These are phyloP conservation scores for Sternotherus odoratus DNA, from an alignment of 2,797 vertebrate genomes.

Conservation along the genomic window DNA sequence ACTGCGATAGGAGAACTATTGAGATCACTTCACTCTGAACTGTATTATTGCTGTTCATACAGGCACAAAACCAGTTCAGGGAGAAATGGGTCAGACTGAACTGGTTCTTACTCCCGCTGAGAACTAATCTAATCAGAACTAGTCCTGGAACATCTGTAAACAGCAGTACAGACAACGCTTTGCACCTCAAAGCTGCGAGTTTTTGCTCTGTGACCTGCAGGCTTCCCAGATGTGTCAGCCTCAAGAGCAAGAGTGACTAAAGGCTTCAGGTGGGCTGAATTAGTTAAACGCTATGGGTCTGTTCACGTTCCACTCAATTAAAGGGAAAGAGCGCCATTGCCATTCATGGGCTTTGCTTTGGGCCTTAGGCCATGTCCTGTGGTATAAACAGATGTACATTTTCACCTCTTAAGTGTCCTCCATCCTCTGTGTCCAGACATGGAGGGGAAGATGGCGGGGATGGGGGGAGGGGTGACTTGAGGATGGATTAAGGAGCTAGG, in stretches of 20 bases:
- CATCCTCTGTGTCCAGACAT: neutral
- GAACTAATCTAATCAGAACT: accelerated
- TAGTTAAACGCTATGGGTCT: neutral
- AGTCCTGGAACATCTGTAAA: neutral
- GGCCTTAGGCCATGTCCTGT: neutral
- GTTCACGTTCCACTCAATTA: neutral
- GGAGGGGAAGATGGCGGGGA: neutral
- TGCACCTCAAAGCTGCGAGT: neutral
- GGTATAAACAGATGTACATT: no score
- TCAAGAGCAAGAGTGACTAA: accelerated
- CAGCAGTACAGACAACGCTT: accelerated
- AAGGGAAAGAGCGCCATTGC: neutral
- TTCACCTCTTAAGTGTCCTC: neutral
- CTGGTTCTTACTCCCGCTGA: neutral
- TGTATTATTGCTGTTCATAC: neutral
- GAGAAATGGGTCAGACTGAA: neutral
- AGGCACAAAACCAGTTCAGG: neutral
- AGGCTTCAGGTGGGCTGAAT: neutral
- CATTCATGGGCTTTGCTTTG: neutral
- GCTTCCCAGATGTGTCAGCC: neutral
- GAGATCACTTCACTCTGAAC: neutral
- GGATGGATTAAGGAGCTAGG: accelerated
- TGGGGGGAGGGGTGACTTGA: neutral
- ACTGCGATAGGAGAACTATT: neutral
- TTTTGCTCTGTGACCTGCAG: neutral